Evolutionary conservation across 2,888 invertebrate species (phyloP).

Genomic region (Microctonus hyperodae): DNA sequence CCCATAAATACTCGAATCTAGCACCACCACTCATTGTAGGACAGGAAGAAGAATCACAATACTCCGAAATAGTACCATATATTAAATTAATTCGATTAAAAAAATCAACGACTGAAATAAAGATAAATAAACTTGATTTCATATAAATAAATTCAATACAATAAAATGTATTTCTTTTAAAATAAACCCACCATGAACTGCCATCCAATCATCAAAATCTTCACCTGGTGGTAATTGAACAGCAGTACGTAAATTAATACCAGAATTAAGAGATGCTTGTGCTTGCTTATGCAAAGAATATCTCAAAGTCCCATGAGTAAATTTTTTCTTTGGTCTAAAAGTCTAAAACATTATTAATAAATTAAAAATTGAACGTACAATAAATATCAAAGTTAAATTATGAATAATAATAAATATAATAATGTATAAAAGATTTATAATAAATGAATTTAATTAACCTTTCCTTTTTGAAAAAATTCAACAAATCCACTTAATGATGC

Average conservation of each 20-base stretch:
- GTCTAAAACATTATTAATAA: constrained; percentile 69
- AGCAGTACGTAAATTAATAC: constrained; percentile 82
- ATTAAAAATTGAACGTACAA: constrained; percentile 23
- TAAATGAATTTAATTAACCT: constrained; percentile 64
- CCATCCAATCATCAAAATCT: constrained; percentile 90
- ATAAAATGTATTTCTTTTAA: too few relatives aligned
- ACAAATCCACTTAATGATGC: constrained; percentile 73
- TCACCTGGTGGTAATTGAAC: constrained; percentile 85
- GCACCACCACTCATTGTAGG: constrained; percentile 92
- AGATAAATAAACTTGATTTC: too few relatives aligned
- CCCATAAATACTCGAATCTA: constrained; percentile 90
- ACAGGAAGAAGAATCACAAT: constrained; percentile 82
- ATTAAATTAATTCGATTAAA: constrained; percentile 93
- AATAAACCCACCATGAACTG: constrained; percentile 78
- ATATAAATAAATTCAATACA: too few relatives aligned
- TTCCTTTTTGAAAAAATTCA: constrained; percentile 81
- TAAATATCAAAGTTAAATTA: constrained; percentile 23
- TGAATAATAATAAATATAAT: constrained; percentile 14
- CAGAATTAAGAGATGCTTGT: constrained; percentile 88
- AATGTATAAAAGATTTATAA: constrained; percentile 4
- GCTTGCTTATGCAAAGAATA: constrained; percentile 91
- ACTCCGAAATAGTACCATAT: constrained; percentile 88
- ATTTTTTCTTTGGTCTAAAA: constrained; percentile 87
- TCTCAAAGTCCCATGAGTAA: constrained; percentile 84
- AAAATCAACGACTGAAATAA: constrained; percentile 82